Percentiles rank a stretch among this genome's conserved stretches.
Conservation (phyloP, 2,797 vertebrate species). For the Delichon dasypus region DNA sequence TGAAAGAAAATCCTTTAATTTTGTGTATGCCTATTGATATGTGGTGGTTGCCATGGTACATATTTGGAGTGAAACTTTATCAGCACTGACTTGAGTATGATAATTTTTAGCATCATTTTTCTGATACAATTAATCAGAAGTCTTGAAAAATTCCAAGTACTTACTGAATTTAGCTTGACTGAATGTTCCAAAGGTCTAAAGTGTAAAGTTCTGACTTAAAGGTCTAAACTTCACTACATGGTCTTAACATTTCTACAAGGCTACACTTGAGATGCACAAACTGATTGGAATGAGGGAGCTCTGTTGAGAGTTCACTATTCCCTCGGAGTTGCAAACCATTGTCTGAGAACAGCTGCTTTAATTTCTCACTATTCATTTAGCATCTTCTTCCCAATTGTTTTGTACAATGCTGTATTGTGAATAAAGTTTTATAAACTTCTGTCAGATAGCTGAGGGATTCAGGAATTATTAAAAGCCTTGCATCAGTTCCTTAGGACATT, state of each 20-base stretch:
- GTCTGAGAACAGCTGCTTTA: conserved; percentile 39
- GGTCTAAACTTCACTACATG: not conserved
- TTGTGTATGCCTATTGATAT: conserved; percentile 20
- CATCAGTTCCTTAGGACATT: not conserved
- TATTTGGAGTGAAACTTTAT: not conserved
- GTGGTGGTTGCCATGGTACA: not conserved
- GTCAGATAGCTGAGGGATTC: not conserved
- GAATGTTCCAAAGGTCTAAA: not conserved
- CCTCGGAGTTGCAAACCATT: not conserved
- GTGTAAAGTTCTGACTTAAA: not conserved
- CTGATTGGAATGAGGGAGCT: not conserved
- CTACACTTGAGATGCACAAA: not conserved
- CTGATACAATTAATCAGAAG: not conserved
- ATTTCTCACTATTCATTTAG: conserved; percentile 3
- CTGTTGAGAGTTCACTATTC: not conserved
- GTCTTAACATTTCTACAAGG: not conserved
- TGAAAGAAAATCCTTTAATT: conserved; percentile 53
- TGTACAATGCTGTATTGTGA: not conserved
- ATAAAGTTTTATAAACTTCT: not conserved
- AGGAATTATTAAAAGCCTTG: not conserved
- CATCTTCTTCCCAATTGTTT: not conserved
- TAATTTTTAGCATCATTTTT: not conserved
- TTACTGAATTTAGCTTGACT: not conserved
- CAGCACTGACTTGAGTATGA: not conserved
- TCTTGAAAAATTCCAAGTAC: not conserved